Evolutionary conservation across 2,888 invertebrate species (phyloP).

Genomic region (Xestia ashworthii): DNA sequence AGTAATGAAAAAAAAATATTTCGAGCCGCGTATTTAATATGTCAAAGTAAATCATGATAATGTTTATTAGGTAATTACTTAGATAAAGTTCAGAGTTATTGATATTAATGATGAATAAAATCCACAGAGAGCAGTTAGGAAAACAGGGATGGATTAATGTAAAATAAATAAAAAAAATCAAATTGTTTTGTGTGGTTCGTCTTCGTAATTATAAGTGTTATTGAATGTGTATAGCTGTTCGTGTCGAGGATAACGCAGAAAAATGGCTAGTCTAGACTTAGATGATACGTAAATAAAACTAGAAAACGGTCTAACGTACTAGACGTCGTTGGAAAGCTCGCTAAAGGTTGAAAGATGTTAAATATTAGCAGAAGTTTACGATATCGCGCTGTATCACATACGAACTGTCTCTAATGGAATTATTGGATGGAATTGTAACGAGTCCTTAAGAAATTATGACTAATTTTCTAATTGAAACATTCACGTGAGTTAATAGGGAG

Average conservation of each 20-base stretch:
- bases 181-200: conserved; percentile 87
- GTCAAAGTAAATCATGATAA: conserved; percentile 90
- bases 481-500: conserved; percentile 80
- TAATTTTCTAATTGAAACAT: conserved; percentile 81
- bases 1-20: conserved; percentile 85
- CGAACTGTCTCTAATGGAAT: conserved; percentile 78
- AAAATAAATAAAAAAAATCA: conserved; percentile 82
- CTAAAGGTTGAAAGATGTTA: conserved; percentile 86
- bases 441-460: conserved; percentile 65
- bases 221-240: conserved; percentile 88
- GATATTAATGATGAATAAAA: conserved; percentile 80
- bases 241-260: conserved; percentile 79
- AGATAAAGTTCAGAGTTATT: conserved; percentile 87
- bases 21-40: conserved; percentile 91
- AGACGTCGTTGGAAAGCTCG: conserved; percentile 80
- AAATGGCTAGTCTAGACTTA: conserved; percentile 85
- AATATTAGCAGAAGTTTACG: conserved; percentile 64
- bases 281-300: conserved; percentile 77
- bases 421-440: conserved; percentile 85
- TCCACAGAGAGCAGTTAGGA: conserved; percentile 89
- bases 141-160: conserved; percentile 90
- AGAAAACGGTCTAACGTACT: conserved; percentile 76
- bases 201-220: conserved; percentile 89
- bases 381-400: conserved; percentile 66
- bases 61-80: conserved; percentile 88